Evolutionary conservation across 1,140 invertebrate genomes (phyloP), one percentile per base, ranked within the genome.

Genomic region (Neelides sp.): DNA sequence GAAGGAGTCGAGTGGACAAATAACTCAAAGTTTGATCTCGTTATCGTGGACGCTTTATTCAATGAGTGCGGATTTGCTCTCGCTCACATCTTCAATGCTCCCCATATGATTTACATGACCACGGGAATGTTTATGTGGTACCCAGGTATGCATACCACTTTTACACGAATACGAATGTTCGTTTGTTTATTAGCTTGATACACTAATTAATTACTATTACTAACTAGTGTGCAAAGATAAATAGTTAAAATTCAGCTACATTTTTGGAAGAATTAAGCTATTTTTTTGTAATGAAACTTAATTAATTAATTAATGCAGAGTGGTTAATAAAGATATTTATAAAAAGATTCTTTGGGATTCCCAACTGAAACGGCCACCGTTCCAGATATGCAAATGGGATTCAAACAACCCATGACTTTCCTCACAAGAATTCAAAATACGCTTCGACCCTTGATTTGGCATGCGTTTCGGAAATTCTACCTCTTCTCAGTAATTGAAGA

Each of bases 61-160:
- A 61, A 56, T 40, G 59, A 61, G 0, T 57, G 54, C 43, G 57
- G 46, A 2, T 45, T 50, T 12, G 59, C 45, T 3, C 22, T 61
- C 22, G 53, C 48, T 23, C 32, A 49, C 17, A 43, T 44, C 17
- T 56, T 28, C n/a, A 43, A 50, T 12, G 57, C 54, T 2, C 34
- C 37, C 7, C 19, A 20, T 15, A 52, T 57, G 2, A 4, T 53
- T 13, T 61, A 44, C 32, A 28, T 22, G 10, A 59, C 59, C 0
- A 48, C 40, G 3, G 26, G 23, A 2, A 17, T 34, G 17, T 44
- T 32, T 15, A 12, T 42, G 2, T 44, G 40, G 40, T 44, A n/a
- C 27, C 19, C n/a, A n/a, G n/a, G n/a, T n/a, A n/a, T n/a, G n/a
- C n/a, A n/a, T n/a, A n/a, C n/a, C n/a, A n/a, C n/a, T n/a, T n/a